Evolutionary conservation across 2,113 vertebrate genomes (phyloP), one percentile per base, ranked within the genome.

Genomic region (Alces alces): DNA sequence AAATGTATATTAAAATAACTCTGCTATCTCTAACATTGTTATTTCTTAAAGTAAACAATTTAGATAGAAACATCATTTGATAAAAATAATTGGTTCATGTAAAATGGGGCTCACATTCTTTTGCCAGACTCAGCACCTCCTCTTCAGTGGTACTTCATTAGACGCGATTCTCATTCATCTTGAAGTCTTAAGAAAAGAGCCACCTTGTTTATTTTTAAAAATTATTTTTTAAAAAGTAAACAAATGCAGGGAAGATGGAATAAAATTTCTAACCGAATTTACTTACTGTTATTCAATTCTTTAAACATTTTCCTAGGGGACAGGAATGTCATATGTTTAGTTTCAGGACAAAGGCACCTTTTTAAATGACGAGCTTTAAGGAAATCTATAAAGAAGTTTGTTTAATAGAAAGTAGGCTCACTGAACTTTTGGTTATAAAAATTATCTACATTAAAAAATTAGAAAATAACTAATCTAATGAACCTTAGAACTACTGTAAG

Each of bases 31-130:
- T 96, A 64, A 86, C n/a, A 97, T 76, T 89, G 88, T 84, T 95
- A 86, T 96, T 97, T 96, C 87, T 90, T 96, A 98, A 97, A 97
- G 95, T 21, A 98, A 98, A 97, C 85, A 95, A 39, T 92, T 96
- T 88, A 83, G 80, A 76, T 82, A 93, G 83, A 88, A 95, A 98
- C 96, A 92, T 97, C 83, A 98, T 96, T 96, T 93, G 91, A 96
- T 96, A 97, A 96, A 98, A 97, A 93, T 97, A 97, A 98, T 97
- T 97, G 93, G 79, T 96, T 92, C 55, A 14, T 27, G 45, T 23
- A 39, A 98, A 92, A 95, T 85, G 93, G 76, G 90, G 84, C n/a
- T 80, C 54, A 93, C 91, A 96, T 96, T 97, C 92, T 98, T 97
- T 50, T 78, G 55, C 52, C 86, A 97, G 96, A 95, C 92, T 84